Evolutionary conservation across 2,888 invertebrate genomes (phyloP), one percentile per base, ranked within the genome.

Genomic region (Amiota communis): DNA sequence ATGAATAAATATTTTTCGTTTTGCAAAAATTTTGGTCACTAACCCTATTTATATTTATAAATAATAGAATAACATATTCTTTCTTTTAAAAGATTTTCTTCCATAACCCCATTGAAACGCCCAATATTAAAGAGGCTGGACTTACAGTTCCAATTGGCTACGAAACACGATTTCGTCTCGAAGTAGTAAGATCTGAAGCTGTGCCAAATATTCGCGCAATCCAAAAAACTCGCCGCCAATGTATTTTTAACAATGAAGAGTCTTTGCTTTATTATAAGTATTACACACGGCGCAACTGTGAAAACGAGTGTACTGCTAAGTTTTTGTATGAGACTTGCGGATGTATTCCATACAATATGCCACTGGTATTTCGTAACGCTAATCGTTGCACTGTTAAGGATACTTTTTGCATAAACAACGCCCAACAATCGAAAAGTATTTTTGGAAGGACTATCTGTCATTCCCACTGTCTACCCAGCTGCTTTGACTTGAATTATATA

Each of bases 101-200:
- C n/a, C 95, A 95, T 80, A 95, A 93, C 88, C 95, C 96, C 0
- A 93, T 94, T 0, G 95, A 95, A 86, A 93, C 93, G 0, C 96
- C 96, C 0, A 94, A 93, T 87, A 93, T 95, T 74, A 92, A 93
- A 2, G 94, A 95, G 79, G 92, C 93, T 72, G 95, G 94, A 0
- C 92, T 94, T 68, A 91, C 94, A 0, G 89, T 94, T 70, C 91
- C 93, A 47, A 93, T 94, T 0, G 95, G 95, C 0, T 89, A 91
- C 36, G 95, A 96, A 86, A 92, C 93, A 0, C 90, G 93, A 8
- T 91, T 94, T 70, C 92, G 93, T 1, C 91, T 95, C 12, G 90
- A 91, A 69, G 93, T 95, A 0, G 90, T 91, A 20, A 92, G 95
- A 70, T 90, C 92, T 8, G 93, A 93, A 79, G 93, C 95, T 0